Conservation (phyloP, 1,140 invertebrate genomes). For the Mercenaria mercenaria region DNA sequence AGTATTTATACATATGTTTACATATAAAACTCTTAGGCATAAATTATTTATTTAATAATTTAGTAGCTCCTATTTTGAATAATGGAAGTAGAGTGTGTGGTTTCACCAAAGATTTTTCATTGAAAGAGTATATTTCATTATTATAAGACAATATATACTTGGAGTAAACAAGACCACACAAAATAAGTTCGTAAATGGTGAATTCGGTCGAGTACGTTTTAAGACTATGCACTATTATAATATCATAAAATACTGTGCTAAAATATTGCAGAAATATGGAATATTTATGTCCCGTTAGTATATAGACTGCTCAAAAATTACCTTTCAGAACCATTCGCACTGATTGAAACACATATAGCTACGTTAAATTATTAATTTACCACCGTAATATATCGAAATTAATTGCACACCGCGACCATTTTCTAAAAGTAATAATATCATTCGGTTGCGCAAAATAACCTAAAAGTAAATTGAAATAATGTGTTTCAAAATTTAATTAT, state of each 20-base stretch:
- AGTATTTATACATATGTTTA: background rate
- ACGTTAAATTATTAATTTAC: no score
- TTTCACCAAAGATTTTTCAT: background rate
- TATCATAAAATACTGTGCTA: conserved; percentile 34
- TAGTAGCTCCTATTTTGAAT: background rate
- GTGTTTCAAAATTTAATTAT: no score
- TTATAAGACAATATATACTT: background rate
- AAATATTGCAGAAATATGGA: background rate
- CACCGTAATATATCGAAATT: no score
- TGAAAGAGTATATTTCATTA: background rate
- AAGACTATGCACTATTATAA: background rate
- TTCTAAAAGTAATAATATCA: no score
- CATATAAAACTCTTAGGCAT: background rate
- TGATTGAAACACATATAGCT: no score
- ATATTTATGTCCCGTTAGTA: background rate
- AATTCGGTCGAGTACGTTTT: background rate
- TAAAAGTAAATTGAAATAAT: no score
- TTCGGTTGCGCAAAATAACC: no score
- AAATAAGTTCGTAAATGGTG: background rate
- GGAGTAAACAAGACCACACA: background rate
- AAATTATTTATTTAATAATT: background rate
- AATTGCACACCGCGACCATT: no score
- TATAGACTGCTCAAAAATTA: background rate
- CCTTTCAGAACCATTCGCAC: no score
- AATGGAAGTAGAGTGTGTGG: background rate